Evolutionary conservation across 2,888 invertebrate genomes (phyloP).

Genomic region (Crepidodera aurea): DNA sequence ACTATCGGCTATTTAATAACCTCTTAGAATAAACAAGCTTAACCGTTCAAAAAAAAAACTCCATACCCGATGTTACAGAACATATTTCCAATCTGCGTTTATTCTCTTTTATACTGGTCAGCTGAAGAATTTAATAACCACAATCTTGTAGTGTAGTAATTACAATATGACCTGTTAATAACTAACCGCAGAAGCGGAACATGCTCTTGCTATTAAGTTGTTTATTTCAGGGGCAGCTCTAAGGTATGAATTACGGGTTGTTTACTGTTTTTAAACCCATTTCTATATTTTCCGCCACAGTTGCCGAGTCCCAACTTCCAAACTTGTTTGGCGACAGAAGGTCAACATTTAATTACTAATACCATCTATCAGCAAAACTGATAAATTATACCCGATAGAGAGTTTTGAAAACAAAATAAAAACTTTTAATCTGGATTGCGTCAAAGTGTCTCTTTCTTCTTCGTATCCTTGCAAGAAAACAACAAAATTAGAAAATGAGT

Average conservation of each 20-base stretch:
- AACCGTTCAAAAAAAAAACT: not conserved
- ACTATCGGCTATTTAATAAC: constrained; percentile 3
- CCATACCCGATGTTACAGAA: not conserved
- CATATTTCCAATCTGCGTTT: constrained; percentile 8
- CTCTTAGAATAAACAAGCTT: constrained; percentile 3
- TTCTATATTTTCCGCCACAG: no score
- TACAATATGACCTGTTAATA: constrained; percentile 36
- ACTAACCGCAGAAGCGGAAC: constrained; percentile 35
- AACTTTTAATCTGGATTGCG: no score
- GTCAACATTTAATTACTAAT: no score
- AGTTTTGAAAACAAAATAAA: no score
- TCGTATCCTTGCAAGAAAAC: no score
- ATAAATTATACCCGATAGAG: no score
- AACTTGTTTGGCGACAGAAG: no score
- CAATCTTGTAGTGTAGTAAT: constrained; percentile 18
- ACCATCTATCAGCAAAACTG: no score
- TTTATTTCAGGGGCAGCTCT: constrained; percentile 20
- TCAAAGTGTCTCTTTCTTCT: no score
- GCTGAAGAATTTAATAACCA: constrained; percentile 20
- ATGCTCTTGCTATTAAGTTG: constrained; percentile 33
- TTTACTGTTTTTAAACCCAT: no score
- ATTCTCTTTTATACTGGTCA: constrained; percentile 8
- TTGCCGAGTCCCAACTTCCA: no score
- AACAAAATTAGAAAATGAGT: no score
- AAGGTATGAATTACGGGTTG: not conserved